Base-by-base conservation (phyloP, 2,113 vertebrate species). In the Xenopus borealis region DNA sequence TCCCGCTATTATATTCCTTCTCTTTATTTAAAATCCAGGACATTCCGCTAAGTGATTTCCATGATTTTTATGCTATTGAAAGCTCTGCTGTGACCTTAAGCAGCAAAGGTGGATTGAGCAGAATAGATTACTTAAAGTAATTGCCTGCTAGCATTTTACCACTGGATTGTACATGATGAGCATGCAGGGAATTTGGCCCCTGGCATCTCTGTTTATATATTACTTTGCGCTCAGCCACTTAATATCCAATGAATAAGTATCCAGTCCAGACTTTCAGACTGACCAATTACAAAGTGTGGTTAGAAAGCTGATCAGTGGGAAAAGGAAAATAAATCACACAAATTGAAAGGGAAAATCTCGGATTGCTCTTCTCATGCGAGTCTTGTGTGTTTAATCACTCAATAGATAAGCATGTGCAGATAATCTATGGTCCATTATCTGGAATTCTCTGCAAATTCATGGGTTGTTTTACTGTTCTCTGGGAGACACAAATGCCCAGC, bases 131-230 rank as follows among this genome's bases (percentile, higher is more conserved):
- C 19, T 61, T 12, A 47, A 46, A 66, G 52, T 66, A 73, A 74
- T 74, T 47, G 63, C 45, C 62, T 74, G 19, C 52, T 53, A 30
- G 40, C 14, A 50, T 61, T 67, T 74, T 67, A 67, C 40, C 64
- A 46, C 62, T 61, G 64, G 66, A 67, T 73, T 63, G 52, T 45
- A 47, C 63, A 74, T 74, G 64, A 59, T 74, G 40, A 61, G 52
- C 19, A 66, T 59, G 45, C 55, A 27, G 63, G 72, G 64, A 74
- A 61, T 67, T 33, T n/a, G n/a, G 12, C 55, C 33, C 59, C 63
- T 18, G 45, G 52, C 18, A 27, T 27, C 62, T 23, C 47, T 62
- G 23, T 47, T 65, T 63, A 27, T 68, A 59, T 75, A 75, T 30
- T 57, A 50, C 40, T 62, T 40, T 66, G 20, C 45, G 19, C 68